Conservation (phyloP, 2,888 invertebrate species). For the Pelosia muscerda region DNA sequence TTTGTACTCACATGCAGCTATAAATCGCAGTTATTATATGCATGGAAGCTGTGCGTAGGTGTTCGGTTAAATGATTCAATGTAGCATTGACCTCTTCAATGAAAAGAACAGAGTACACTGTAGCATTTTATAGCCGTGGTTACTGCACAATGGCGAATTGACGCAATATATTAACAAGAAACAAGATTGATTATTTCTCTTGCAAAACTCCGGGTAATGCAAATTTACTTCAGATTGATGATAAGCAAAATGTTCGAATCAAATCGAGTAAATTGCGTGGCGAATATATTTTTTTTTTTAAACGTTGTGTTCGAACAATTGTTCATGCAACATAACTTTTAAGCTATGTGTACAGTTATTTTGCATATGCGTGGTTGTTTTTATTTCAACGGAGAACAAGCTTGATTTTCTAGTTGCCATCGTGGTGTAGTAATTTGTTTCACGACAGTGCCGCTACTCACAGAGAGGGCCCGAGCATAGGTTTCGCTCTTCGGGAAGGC, state of each 20-base stretch:
- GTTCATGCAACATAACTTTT: not conserved
- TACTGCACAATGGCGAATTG: not conserved
- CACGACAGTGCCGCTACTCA: no score
- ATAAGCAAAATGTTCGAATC: not conserved
- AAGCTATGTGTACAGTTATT: not conserved
- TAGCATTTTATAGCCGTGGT: not conserved
- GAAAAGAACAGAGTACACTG: constrained; percentile 37
- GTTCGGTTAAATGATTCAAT: constrained; percentile 41
- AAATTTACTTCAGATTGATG: constrained; percentile 7
- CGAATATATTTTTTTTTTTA: constrained; percentile 2
- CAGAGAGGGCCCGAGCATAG: no score
- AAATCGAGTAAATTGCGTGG: not conserved
- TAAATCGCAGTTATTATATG: not conserved
- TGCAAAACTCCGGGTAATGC: constrained; percentile 11
- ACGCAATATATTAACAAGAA: constrained; percentile 25
- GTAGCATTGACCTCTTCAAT: constrained; percentile 50
- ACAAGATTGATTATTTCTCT: constrained; percentile 29
- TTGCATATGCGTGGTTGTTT: not conserved
- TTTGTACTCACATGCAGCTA: constrained; percentile 10
- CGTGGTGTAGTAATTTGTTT: no score
- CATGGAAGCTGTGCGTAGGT: constrained; percentile 39
- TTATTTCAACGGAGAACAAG: not conserved
- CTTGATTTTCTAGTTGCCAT: no score
- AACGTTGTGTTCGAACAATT: not conserved
- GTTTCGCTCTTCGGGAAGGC: no score